These are phyloP conservation scores for Orientallactaga sibirica DNA, from an alignment of 2,797 vertebrate genomes.

Conservation along the genomic window DNA sequence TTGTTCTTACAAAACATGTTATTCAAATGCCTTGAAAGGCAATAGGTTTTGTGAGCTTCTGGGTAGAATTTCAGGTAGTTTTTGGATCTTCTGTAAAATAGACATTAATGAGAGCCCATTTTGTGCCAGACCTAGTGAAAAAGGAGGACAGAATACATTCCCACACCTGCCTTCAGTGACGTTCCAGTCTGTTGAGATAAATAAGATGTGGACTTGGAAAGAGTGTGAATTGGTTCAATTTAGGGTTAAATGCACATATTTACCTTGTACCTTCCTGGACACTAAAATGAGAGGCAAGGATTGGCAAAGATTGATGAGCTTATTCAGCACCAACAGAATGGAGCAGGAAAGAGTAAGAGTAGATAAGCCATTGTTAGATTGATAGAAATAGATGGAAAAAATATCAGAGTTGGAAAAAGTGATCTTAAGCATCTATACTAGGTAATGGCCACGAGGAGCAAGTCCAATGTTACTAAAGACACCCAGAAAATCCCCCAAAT, in stretches of 20 bases:
- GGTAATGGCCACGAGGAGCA: not conserved
- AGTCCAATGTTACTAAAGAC: not conserved
- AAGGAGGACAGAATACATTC: constrained; percentile 10
- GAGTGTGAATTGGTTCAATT: not conserved
- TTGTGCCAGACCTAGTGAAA: not conserved
- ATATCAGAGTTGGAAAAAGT: not conserved
- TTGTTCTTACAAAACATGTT: constrained; percentile 37
- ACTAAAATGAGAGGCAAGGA: not conserved
- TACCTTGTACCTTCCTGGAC: not conserved
- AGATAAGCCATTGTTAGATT: not conserved
- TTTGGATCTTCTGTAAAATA: constrained; percentile 17
- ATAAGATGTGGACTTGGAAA: not conserved
- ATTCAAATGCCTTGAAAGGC: constrained; percentile 30
- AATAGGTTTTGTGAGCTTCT: constrained; percentile 55
- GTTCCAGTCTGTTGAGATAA: not conserved
- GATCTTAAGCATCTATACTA: not conserved
- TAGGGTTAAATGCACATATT: not conserved
- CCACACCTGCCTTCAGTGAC: not conserved
- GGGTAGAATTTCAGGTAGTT: constrained; percentile 29
- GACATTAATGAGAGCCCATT: not conserved
- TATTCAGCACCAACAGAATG: not conserved
- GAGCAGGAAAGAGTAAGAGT: not conserved
- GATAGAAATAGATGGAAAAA: not conserved
- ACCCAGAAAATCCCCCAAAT: not conserved
- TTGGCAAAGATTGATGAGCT: not conserved